Evolutionary conservation across 2,113 vertebrate genomes (phyloP).

Genomic region (Coreoperca whiteheadi): DNA sequence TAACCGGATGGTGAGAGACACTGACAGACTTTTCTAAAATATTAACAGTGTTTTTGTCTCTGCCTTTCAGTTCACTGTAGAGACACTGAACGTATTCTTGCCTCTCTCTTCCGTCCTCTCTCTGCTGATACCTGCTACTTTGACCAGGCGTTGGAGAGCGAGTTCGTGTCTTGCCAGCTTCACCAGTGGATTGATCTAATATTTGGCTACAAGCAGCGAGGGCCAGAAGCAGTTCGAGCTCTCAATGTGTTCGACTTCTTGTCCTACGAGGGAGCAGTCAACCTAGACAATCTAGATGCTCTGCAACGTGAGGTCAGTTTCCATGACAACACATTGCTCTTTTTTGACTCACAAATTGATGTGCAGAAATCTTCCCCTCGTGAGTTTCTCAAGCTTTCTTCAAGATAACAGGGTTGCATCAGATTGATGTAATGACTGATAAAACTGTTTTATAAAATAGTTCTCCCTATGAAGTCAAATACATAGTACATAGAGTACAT

Average conservation of each 20-base stretch:
- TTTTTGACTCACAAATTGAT: neutral
- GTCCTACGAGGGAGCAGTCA: conserved; percentile 96
- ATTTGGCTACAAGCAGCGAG: conserved; percentile 98
- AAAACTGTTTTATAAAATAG: neutral
- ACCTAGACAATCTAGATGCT: conserved; percentile 91
- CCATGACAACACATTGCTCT: neutral
- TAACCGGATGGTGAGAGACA: conserved; percentile 94
- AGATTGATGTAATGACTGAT: neutral
- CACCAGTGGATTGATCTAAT: conserved; percentile 99
- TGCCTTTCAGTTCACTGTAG: neutral
- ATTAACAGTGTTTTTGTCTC: neutral
- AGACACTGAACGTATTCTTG: neutral
- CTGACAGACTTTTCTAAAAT: neutral
- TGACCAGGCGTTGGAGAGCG: conserved; percentile 93
- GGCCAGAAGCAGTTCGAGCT: conserved; percentile 94
- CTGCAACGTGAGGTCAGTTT: conserved; percentile 92
- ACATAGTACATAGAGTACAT: neutral
- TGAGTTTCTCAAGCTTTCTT: neutral
- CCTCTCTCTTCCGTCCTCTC: neutral
- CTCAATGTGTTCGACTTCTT: conserved; percentile 98
- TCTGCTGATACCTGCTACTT: conserved; percentile 46
- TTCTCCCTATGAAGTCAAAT: neutral
- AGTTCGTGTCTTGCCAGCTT: conserved; percentile 98
- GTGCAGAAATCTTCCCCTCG: neutral
- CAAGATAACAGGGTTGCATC: neutral